Evolutionary conservation across 2,888 invertebrate genomes (phyloP).

Genomic region (Cryptus armator): DNA sequence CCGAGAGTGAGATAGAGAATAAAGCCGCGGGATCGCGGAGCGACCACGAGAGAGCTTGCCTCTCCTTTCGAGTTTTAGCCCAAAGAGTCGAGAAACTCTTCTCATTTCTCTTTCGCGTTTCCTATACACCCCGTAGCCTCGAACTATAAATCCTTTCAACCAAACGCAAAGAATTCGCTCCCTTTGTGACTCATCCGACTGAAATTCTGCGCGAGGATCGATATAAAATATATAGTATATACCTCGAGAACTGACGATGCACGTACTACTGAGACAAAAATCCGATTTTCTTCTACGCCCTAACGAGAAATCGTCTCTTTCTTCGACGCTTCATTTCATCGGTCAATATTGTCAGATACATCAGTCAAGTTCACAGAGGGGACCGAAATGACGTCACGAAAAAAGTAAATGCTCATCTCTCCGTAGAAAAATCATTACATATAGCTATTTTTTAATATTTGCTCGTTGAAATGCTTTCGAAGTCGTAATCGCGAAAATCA

Average conservation of each 20-base stretch:
- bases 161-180: conserved; percentile 26
- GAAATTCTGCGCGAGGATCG: conserved; percentile 39
- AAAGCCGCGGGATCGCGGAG: conserved; percentile 2
- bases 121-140: conserved; percentile 14
- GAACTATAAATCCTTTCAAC: conserved; percentile 51
- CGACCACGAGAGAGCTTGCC: conserved; percentile 20
- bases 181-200: conserved; percentile 59
- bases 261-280: neutral
- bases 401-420: neutral
- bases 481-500: no score
- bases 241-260: neutral
- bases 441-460: neutral
- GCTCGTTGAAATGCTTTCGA: no score
- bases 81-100: conserved; percentile 45
- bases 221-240: conserved; percentile 29
- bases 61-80: conserved; percentile 39
- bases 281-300: conserved; percentile 29
- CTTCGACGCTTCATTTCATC: conserved; percentile 33
- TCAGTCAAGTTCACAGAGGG: conserved; percentile 43
- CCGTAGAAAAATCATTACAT: neutral
- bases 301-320: conserved; percentile 19
- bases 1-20: conserved; percentile 1
- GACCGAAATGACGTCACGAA: neutral
- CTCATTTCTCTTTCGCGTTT: conserved; percentile 46
- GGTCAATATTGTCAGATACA: conserved; percentile 56